A percentile compares a stretch with the other conserved stretches of the same genome.
Conservation (phyloP, 64 coral and sea anemone genomes). For the Stylophora pistillata region DNA sequence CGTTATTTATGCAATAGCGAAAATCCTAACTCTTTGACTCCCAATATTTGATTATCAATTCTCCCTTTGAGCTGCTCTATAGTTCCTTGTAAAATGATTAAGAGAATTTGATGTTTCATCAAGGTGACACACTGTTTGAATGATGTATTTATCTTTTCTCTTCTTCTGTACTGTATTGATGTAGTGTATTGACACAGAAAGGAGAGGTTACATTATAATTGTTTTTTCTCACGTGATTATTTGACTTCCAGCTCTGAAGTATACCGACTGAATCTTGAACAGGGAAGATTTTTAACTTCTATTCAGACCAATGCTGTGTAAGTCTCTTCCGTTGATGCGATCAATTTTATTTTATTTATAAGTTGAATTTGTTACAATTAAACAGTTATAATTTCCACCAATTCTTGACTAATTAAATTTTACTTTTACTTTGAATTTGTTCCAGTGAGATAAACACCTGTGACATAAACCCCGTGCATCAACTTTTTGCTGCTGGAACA, state of each 20-base stretch:
- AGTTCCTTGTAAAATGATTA: no score
- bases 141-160: no score
- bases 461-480: conserved; percentile 90
- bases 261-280: conserved; percentile 95
- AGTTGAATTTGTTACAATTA: no score
- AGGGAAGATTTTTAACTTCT: conserved; percentile 92
- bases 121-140: no score
- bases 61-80: no score
- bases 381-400: no score
- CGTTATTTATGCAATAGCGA: no score
- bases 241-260: conserved; percentile 68
- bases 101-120: no score
- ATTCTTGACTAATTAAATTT: neutral
- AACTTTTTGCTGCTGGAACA: conserved; percentile 94
- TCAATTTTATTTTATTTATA: neutral
- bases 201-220: neutral
- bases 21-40: no score
- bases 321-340: conserved; percentile 12
- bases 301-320: conserved; percentile 91
- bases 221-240: neutral
- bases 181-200: neutral
- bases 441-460: conserved; percentile 88
- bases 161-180: no score
- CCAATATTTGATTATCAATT: no score
- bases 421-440: neutral